Evolutionary conservation across 2,797 vertebrate genomes (phyloP).

Genomic region (Eulemur rubriventer): DNA sequence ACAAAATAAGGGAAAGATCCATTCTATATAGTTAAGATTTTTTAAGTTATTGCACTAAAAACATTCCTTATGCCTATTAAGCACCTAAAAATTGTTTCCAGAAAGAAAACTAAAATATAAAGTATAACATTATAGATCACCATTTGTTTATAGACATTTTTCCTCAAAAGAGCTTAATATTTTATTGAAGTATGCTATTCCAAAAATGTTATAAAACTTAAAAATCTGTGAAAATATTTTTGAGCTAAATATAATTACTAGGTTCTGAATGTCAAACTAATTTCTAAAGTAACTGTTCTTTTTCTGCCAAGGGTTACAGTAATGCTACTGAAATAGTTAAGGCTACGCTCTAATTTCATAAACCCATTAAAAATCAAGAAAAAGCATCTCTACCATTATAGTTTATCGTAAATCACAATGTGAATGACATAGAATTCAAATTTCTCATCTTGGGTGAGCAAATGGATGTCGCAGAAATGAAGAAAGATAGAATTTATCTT

Average conservation of each 20-base stretch:
- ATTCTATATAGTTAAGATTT: background rate
- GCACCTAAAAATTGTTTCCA: conserved; percentile 27
- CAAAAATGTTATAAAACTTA: conserved; percentile 19
- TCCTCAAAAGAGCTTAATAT: conserved; percentile 1
- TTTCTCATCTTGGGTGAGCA: background rate
- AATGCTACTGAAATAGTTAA: background rate
- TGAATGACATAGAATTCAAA: conserved; percentile 13
- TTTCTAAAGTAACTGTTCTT: conserved; percentile 30
- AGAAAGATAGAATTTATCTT: conserved; percentile 15
- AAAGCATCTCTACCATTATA: background rate
- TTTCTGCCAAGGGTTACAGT: background rate
- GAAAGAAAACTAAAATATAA: conserved; percentile 38
- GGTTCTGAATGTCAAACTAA: conserved; percentile 4
- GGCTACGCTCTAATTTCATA: background rate
- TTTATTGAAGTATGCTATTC: conserved; percentile 5
- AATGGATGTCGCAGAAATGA: conserved; percentile 55
- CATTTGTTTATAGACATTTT: background rate
- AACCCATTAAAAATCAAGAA: background rate
- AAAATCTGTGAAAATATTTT: conserved; percentile 25
- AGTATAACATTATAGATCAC: background rate
- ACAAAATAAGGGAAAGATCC: background rate
- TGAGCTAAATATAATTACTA: conserved; percentile 5
- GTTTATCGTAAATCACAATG: background rate
- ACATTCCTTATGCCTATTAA: background rate
- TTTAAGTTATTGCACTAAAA: background rate